Base-by-base conservation (phyloP, 1,140 invertebrate species). In the Cyrtorhinus lividipennis region DNA sequence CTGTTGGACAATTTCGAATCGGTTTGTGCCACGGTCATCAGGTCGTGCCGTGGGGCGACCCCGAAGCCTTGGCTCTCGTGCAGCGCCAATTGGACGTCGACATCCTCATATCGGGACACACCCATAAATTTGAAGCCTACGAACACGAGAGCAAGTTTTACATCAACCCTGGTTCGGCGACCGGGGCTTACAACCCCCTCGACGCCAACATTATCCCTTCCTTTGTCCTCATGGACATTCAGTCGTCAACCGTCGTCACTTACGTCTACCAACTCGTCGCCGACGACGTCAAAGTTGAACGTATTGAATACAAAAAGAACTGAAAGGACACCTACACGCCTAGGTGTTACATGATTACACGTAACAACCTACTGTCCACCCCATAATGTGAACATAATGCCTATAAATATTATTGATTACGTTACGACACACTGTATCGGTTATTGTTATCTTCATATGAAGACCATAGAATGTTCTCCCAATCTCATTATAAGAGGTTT, bases 81-180 rank as follows among this genome's bases (percentile, higher is more conserved):
- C 95, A 99, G 71, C 80, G 95, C 27, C 96, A 99, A 74, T 75
- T 99, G 13, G 95, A 98, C 75, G 97, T 99, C 15, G 97, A 99
- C 75, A 98, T 99, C 68, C 79, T 99, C 8, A 98, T 99, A 71
- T 94, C 94, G 18, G 97, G 97, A 0, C 95, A 99, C 73, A 99
- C 96, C 5, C 96, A 99, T 76, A 91, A 93, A 69, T 99, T 98
- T 79, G 92, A 97, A 74, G 94, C 95, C 0, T 98, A 95, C 73
- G 95, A 99, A 75, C 92, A 97, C 78, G 95, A 97, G 74, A 95
- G 94, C 70, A 95, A 95, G 73, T 98, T 99, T 77, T 99, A 95
- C 74, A 97, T 99, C 46, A 99, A 99, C 78, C 97, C 97, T 57
- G 97, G 97, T 20, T 97, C 94, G 46, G 95, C 95, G 3, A 99